Conservation (phyloP, 2,797 vertebrate genomes). For the Myoxocephalus aenaeus region DNA sequence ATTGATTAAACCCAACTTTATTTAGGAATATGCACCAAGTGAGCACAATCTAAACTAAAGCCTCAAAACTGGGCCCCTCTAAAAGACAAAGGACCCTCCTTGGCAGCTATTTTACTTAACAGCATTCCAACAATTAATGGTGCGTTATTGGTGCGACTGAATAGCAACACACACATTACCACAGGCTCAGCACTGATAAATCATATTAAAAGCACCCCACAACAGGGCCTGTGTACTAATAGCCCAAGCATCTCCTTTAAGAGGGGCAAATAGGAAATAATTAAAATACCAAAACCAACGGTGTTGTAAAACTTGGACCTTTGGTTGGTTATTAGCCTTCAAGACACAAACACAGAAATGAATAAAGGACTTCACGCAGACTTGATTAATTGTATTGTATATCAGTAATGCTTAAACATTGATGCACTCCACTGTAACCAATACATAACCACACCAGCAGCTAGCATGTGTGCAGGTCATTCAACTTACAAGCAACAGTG, state of each 20-base stretch:
- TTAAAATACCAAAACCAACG: background rate
- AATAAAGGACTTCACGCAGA: background rate
- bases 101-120: background rate
- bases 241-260: background rate
- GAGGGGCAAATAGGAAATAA: background rate
- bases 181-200: no score
- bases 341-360: background rate
- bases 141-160: no score
- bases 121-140: no score
- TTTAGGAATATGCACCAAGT: background rate
- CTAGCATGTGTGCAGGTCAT: conserved; percentile 24
- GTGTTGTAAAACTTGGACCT: background rate
- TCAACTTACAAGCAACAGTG: conserved; percentile 36
- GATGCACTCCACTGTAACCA: conserved; percentile 23
- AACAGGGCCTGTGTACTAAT: no score
- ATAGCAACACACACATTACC: no score
- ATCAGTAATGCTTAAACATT: conserved; percentile 23
- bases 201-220: no score
- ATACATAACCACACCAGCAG: conserved; percentile 24
- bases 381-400: conserved; percentile 4
- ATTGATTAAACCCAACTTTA: background rate
- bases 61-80: background rate
- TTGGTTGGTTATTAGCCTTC: background rate
- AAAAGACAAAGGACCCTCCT: background rate
- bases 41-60: background rate